A percentile compares a stretch with the other conserved stretches of the same genome.
Evolutionary conservation across 2,797 vertebrate genomes (phyloP).

Genomic region (Esox masquinongy): DNA sequence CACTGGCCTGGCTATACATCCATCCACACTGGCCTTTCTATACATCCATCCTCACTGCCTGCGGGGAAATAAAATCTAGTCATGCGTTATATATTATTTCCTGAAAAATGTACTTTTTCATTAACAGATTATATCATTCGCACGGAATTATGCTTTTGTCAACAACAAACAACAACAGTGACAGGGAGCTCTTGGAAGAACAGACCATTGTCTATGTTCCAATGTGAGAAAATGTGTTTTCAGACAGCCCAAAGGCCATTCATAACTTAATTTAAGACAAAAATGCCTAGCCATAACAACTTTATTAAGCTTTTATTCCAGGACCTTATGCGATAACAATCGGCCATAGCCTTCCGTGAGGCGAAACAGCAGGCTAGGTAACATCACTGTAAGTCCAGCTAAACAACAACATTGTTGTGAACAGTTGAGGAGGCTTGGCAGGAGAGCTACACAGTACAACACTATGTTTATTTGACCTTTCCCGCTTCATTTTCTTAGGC

Average conservation of each 20-base stretch:
- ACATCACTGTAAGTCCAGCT: neutral
- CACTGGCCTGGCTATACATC: neutral
- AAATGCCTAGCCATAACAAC: neutral
- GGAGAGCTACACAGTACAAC: conserved; percentile 9
- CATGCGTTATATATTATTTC: no score
- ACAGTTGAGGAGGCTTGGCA: neutral
- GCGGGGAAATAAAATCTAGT: neutral
- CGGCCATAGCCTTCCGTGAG: neutral
- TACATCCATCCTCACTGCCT: no score
- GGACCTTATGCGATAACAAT: neutral
- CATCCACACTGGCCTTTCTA: neutral
- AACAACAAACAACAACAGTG: neutral
- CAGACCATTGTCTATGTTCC: neutral
- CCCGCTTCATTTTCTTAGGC: neutral
- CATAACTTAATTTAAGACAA: conserved; percentile 1
- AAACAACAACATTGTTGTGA: neutral
- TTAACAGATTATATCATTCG: neutral
- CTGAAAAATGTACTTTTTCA: neutral
- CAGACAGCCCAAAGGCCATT: neutral
- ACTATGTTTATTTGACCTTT: conserved; percentile 5
- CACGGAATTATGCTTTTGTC: neutral
- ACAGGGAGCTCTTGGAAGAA: neutral
- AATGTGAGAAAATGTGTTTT: neutral
- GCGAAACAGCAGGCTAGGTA: neutral
- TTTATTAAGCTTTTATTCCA: conserved; percentile 1